A percentile compares a stretch with the other conserved stretches of the same genome.
Evolutionary conservation across 2,797 vertebrate species (phyloP).

Genomic region (Apogon talboti): DNA sequence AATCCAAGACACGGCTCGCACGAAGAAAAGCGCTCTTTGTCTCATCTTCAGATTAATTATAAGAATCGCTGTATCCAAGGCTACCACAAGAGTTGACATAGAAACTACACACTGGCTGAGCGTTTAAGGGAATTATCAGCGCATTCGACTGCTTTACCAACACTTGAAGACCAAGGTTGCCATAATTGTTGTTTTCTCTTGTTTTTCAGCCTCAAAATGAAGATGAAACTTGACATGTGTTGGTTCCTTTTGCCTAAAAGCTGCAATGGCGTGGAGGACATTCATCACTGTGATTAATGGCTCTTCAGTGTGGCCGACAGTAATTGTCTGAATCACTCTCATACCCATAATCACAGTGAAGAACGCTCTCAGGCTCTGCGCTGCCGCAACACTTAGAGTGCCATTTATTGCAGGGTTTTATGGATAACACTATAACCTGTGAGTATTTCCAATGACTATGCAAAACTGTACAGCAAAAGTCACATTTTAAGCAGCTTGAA

Average conservation of each 20-base stretch:
- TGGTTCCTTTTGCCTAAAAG: neutral
- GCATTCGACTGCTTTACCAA: too few relatives aligned
- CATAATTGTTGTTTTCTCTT: neutral
- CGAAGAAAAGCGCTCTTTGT: neutral
- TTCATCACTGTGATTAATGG: conserved; percentile 44
- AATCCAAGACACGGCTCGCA: neutral
- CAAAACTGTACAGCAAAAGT: neutral
- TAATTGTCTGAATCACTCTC: conserved; percentile 26
- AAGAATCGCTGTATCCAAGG: conserved; percentile 10
- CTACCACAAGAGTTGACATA: conserved; percentile 30
- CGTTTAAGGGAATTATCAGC: neutral
- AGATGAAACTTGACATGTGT: neutral
- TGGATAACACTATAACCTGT: neutral
- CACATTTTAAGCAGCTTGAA: conserved; percentile 10
- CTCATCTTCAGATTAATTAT: conserved; percentile 26
- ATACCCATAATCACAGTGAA: conserved; percentile 19
- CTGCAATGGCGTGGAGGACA: neutral
- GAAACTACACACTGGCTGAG: conserved; percentile 24
- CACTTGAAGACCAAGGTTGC: neutral
- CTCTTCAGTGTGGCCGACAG: conserved; percentile 20
- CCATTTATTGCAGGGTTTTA: conserved; percentile 26
- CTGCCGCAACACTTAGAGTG: conserved; percentile 12
- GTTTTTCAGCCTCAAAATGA: neutral
- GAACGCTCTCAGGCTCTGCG: conserved; percentile 7
- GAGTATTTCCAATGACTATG: neutral